phyloP scores from a whole-genome alignment of 2,113 vertebrate species.

The Setophaga petechia region DNA sequence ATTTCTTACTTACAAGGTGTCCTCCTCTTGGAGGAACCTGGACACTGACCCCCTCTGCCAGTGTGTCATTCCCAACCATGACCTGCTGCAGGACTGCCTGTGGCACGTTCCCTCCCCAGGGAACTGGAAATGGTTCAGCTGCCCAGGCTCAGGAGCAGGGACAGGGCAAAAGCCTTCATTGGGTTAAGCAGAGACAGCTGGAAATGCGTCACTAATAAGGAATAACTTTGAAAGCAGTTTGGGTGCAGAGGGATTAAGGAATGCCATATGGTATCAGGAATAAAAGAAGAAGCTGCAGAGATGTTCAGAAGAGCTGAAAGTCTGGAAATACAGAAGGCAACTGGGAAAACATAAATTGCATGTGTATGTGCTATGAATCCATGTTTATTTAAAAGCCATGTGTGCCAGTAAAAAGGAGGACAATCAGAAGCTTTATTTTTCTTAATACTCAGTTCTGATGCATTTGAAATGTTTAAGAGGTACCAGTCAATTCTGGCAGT shows the following conservation, averaged over 20 bases:
- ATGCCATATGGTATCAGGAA: conserved; percentile 20
- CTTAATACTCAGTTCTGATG: background rate
- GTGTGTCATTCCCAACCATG: background rate
- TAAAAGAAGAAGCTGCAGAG: background rate
- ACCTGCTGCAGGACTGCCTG: background rate
- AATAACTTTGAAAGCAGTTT: conserved; percentile 33
- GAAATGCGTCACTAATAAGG: conserved; percentile 27
- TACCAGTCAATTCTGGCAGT: conserved; percentile 3
- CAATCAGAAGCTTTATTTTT: conserved; percentile 1
- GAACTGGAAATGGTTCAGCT: background rate
- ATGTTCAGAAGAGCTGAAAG: background rate
- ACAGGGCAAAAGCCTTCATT: background rate
- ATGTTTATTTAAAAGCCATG: background rate
- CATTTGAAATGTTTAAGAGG: conserved; percentile 6
- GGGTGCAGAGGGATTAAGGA: conserved; percentile 26
- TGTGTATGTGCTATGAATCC: background rate
- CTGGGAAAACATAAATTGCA: background rate
- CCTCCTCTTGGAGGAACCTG: background rate
- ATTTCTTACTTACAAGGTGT: background rate
- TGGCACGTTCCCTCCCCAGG: background rate
- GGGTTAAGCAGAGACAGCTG: background rate
- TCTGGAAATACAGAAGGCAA: conserved; percentile 1
- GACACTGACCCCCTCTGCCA: background rate
- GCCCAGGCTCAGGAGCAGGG: background rate
- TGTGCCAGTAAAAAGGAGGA: background rate